Percentiles rank a stretch among this genome's conserved stretches.
These are phyloP conservation scores for Salvator merianae DNA, from an alignment of 2,113 vertebrate genomes.

Conservation along the genomic window DNA sequence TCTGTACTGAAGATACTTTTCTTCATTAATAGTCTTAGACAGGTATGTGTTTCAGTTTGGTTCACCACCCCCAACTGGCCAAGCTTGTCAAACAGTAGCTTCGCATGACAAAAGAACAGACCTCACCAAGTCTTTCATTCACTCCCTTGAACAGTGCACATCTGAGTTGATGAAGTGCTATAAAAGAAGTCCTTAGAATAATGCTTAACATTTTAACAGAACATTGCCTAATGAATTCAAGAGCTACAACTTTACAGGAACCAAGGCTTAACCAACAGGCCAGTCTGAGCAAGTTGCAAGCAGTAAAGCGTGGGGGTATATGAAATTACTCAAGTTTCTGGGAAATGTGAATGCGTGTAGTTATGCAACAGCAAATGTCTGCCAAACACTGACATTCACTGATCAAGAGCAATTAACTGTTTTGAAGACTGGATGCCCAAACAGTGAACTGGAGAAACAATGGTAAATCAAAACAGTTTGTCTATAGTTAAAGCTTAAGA, in stretches of 20 bases:
- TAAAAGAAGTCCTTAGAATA: not conserved
- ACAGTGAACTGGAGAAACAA: not conserved
- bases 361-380: not conserved
- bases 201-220: not conserved
- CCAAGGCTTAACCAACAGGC: not conserved
- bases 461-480: not conserved
- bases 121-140: no score
- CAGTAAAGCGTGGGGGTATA: not conserved
- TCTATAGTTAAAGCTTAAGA: not conserved
- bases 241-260: not conserved
- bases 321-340: not conserved
- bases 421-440: not conserved
- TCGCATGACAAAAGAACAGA: no score
- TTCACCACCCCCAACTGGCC: no score
- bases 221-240: not conserved
- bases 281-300: not conserved
- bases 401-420: not conserved
- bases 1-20: not conserved
- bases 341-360: not conserved
- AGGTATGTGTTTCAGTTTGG: no score
- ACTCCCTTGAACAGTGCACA: no score
- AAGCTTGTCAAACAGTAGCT: no score
- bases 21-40: not conserved
- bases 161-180: not conserved
- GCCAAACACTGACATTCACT: not conserved